Evolutionary conservation across 2,888 invertebrate genomes (phyloP).

Genomic region (Apamea monoglypha): DNA sequence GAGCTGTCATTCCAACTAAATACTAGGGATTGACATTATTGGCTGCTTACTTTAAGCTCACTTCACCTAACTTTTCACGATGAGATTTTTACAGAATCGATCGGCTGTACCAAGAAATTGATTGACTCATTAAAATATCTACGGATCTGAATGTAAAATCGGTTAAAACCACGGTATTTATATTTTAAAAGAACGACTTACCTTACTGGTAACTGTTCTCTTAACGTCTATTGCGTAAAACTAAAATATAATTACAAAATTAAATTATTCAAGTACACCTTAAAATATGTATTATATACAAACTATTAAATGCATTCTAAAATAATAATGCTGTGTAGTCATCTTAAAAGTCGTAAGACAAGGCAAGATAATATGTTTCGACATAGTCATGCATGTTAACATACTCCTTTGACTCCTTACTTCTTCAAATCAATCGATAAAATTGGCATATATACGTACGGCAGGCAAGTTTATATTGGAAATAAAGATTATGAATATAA

Average conservation of each 20-base stretch:
- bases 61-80: too few species aligned
- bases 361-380: slow-evolving; percentile 76
- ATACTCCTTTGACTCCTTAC: neutral
- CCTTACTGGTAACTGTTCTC: slow-evolving; percentile 64
- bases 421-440: slow-evolving; percentile 34
- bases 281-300: slow-evolving; percentile 70
- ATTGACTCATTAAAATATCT: slow-evolving; percentile 32
- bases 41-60: too few species aligned
- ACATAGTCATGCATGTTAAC: slow-evolving; percentile 65
- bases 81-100: too few species aligned
- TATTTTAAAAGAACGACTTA: slow-evolving; percentile 54
- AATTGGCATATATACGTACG: slow-evolving; percentile 62
- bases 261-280: slow-evolving; percentile 60
- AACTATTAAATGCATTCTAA: slow-evolving; percentile 73
- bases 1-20: too few species aligned
- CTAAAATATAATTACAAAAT: slow-evolving; percentile 53
- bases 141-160: slow-evolving; percentile 20
- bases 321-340: slow-evolving; percentile 68
- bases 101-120: slow-evolving; percentile 23
- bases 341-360: slow-evolving; percentile 52
- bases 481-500: slow-evolving; percentile 18
- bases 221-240: slow-evolving; percentile 44
- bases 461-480: slow-evolving; percentile 61
- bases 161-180: slow-evolving; percentile 32
- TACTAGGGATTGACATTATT: too few species aligned